Percentiles rank a stretch among this genome's conserved stretches.
Conservation (phyloP, 2,797 vertebrate genomes). For the Forpus xanthops region DNA sequence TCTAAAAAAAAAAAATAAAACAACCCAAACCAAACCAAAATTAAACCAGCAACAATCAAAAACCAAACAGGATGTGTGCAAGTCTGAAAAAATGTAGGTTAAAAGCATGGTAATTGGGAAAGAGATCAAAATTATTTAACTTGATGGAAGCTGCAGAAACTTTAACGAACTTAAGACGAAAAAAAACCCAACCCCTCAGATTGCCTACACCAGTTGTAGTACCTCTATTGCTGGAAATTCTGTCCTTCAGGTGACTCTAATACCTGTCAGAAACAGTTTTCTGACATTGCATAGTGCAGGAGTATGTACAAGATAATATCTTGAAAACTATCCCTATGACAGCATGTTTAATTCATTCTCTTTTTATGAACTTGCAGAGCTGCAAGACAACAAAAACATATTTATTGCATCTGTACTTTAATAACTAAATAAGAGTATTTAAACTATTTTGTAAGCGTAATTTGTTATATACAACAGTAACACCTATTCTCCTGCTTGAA, state of each 20-base stretch:
- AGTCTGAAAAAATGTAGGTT: not conserved
- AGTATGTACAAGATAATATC: not conserved
- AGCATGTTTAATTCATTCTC: not conserved
- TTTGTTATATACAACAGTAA: not conserved
- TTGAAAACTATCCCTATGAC: not conserved
- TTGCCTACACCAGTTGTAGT: rapidly evolving
- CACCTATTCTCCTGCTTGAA: not conserved
- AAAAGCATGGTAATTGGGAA: not conserved
- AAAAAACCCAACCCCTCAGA: not conserved
- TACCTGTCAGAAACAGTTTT: not conserved
- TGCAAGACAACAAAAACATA: not conserved
- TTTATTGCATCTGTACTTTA: not conserved
- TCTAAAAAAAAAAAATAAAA: not conserved
- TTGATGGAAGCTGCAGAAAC: not conserved
- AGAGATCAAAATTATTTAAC: not conserved
- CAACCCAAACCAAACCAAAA: not conserved
- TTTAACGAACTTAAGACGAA: not conserved
- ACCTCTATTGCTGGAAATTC: not conserved
- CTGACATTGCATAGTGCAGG: not conserved
- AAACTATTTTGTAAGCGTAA: not conserved
- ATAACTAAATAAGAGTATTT: not conserved
- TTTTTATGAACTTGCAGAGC: not conserved
- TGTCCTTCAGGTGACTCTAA: not conserved
- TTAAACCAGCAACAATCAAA: not conserved
- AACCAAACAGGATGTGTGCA: not conserved